These are phyloP conservation scores for Polymixis lichenea DNA, from an alignment of 2,888 invertebrate genomes.

Conservation along the genomic window DNA sequence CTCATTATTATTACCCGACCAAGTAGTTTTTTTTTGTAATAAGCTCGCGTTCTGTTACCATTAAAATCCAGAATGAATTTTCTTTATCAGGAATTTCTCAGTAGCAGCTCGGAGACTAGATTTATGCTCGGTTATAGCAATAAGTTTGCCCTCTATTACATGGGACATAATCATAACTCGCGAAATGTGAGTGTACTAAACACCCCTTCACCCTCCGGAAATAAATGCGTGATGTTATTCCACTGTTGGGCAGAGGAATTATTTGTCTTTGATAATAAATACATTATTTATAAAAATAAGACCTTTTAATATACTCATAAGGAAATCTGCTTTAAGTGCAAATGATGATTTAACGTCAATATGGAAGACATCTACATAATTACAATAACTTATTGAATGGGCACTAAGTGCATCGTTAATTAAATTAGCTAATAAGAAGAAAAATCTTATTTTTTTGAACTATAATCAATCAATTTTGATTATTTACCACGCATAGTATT, in stretches of 20 bases:
- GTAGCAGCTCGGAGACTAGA: not conserved
- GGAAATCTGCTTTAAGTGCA: conserved; percentile 25
- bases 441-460: not conserved
- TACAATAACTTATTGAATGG: conserved; percentile 16
- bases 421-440: conserved; percentile 28
- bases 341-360: conserved; percentile 3
- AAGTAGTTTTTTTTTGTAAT: not conserved
- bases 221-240: too few species aligned
- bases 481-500: conserved; percentile 3
- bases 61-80: not conserved
- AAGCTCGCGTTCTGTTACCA: too few species aligned
- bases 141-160: not conserved
- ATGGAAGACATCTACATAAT: not conserved
- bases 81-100: not conserved
- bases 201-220: not conserved
- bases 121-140: not conserved
- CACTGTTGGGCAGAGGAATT: not conserved
- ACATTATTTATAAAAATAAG: not conserved
- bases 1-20: too few species aligned
- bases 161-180: not conserved
- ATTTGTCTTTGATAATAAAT: not conserved
- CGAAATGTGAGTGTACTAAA: not conserved
- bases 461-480: not conserved
- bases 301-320: conserved; percentile 3
- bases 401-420: conserved; percentile 1